phyloP scores from a whole-genome alignment of 2,888 invertebrate species.

The Hyposoter dolosus region DNA sequence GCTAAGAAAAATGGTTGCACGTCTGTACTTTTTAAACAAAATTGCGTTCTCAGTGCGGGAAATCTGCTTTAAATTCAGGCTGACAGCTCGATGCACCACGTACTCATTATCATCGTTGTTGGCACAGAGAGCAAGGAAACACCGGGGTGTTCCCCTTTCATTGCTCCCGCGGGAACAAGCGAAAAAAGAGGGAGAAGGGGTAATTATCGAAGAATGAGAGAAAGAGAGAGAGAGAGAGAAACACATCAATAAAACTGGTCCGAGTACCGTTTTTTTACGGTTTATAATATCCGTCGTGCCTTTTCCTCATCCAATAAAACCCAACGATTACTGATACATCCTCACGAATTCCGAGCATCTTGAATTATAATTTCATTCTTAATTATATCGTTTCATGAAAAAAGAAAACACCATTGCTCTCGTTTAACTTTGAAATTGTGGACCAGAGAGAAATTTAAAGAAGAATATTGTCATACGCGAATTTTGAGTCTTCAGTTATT shows the following conservation, averaged over 20 bases:
- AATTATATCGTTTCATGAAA: conserved; percentile 11
- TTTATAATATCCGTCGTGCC: conserved; percentile 1
- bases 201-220: background rate
- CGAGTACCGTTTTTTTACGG: conserved; percentile 42
- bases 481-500: background rate
- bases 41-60: background rate
- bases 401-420: background rate
- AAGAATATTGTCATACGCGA: background rate
- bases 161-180: conserved; percentile 25
- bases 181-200: conserved; percentile 16
- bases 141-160: conserved; percentile 33
- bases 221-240: conserved; percentile 26
- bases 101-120: conserved; percentile 31
- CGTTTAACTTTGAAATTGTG: background rate
- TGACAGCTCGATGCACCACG: background rate
- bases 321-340: conserved; percentile 49
- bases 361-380: conserved; percentile 21
- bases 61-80: too few species aligned
- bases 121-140: background rate
- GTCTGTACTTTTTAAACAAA: too few species aligned
- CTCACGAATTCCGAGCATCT: background rate
- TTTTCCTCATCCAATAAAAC: conserved; percentile 25
- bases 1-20: background rate
- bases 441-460: background rate
- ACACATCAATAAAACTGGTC: conserved; percentile 59